Conservation (phyloP, 2,797 vertebrate genomes). For the Spinus pinus region DNA sequence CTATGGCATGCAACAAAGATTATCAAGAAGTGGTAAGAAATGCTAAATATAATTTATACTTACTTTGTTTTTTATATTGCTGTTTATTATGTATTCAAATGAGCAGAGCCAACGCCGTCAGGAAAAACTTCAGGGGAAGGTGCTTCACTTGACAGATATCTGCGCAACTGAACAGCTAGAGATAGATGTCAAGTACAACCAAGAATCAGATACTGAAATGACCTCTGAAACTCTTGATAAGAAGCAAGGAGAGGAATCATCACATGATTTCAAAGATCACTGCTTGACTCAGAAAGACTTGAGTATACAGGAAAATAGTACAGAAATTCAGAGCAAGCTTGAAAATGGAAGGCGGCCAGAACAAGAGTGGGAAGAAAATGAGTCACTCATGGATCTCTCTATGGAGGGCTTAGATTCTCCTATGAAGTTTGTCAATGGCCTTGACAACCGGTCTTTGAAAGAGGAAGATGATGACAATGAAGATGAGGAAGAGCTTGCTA, state of each 20-base stretch:
- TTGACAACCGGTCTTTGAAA: slow-evolving; percentile 31
- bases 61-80: neutral
- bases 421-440: neutral
- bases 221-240: slow-evolving; percentile 12
- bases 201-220: slow-evolving; percentile 39
- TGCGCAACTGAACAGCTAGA: slow-evolving; percentile 55
- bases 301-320: neutral
- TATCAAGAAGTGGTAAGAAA: neutral
- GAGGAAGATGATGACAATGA: slow-evolving; percentile 28
- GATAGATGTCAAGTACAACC: neutral
- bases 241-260: slow-evolving; percentile 45
- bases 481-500: slow-evolving; percentile 65
- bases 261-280: slow-evolving; percentile 15
- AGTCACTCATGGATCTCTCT: neutral
- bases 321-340: neutral
- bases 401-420: slow-evolving; percentile 2
- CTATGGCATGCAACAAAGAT: neutral
- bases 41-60: neutral
- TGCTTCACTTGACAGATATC: slow-evolving; percentile 69
- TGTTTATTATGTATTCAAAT: neutral
- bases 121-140: slow-evolving; percentile 84
- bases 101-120: slow-evolving; percentile 87
- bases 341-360: slow-evolving; percentile 17
- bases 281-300: slow-evolving; percentile 30
- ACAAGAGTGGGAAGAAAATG: neutral